phyloP scores from a whole-genome alignment of 1,140 invertebrate species.

The Pogonognathellus flavescens region DNA sequence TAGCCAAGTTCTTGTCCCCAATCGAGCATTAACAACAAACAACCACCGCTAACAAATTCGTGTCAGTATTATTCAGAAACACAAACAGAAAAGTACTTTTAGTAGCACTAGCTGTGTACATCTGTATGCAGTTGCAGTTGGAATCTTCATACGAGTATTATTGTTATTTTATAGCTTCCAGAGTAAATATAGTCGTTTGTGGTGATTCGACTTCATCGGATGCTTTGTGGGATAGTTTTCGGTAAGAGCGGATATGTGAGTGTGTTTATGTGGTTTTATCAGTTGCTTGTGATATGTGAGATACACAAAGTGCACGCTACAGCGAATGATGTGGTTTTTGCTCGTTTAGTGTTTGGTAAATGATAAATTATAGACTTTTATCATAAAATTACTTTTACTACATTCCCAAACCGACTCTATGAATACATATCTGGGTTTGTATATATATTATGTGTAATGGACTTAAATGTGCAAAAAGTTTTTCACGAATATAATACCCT shows the following conservation, averaged over 20 bases:
- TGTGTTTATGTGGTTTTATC: conserved; percentile 26
- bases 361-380: background rate
- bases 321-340: background rate
- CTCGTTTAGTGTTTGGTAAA: background rate
- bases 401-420: background rate
- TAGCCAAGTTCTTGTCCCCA: conserved; percentile 41
- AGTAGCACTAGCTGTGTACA: no score
- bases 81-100: background rate
- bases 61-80: no score
- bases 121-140: no score
- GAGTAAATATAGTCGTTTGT: background rate
- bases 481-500: background rate
- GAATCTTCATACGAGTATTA: no score
- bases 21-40: conserved; percentile 26
- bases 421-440: background rate
- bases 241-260: background rate
- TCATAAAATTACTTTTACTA: background rate
- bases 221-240: conserved; percentile 19
- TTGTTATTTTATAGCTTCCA: background rate
- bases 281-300: background rate
- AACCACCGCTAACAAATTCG: background rate
- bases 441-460: background rate
- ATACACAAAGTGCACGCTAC: background rate
- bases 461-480: background rate
- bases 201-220: background rate